Base-by-base conservation (phyloP, 2,888 invertebrate genomes). In the Synanthedon formicaeformis region DNA sequence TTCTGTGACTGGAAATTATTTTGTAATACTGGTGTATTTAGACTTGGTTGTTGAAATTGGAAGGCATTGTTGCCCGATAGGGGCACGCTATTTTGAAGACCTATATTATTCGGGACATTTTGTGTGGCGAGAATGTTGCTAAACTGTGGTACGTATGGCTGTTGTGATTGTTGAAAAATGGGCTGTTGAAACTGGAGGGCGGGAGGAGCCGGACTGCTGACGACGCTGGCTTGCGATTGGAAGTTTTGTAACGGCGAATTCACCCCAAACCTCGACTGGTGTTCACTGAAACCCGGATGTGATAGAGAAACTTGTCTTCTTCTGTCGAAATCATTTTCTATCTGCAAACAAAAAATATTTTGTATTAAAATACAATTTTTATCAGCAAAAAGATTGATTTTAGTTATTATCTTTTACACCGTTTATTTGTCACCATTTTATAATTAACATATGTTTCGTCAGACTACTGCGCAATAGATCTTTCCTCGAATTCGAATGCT, bases 301-400 rank as follows among this genome's bases (percentile, higher is more conserved):
- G 78, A 78, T 59, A 78, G 62, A 27, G 75, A 61, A 41, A 78
- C 72, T 60, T 84, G 84, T 69, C 86, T 77, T 75, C 77, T 80
- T 75, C 84, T 77, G 60, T 87, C 87, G 71, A 74, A 87, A 60
- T 87, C 86, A 81, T 87, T 84, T 67, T 87, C 87, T 71, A 82
- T 70, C 87, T 87, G 84, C 40, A 85, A 34, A 8, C 34, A 34
- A 34, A 34, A 34, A 34, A 34, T 10, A 8, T 34, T 34, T 34
- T 34, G 34, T 34, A 34, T 34, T 34, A 34, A 34, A 10, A 34
- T 10, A 34, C 34, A 34, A 34, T 34, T 23, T 23, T 23, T 34
- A 34, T 27, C 27, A 8, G 27, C 18, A 23, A 27, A 27, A 27
- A 6, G 27, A 27, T 8, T 34, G 5, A 4, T 23, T 23, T 23